A percentile compares a stretch with the other conserved stretches of the same genome.
Conservation (phyloP, 2,797 vertebrate species). For the Anniella stebbinsi region DNA sequence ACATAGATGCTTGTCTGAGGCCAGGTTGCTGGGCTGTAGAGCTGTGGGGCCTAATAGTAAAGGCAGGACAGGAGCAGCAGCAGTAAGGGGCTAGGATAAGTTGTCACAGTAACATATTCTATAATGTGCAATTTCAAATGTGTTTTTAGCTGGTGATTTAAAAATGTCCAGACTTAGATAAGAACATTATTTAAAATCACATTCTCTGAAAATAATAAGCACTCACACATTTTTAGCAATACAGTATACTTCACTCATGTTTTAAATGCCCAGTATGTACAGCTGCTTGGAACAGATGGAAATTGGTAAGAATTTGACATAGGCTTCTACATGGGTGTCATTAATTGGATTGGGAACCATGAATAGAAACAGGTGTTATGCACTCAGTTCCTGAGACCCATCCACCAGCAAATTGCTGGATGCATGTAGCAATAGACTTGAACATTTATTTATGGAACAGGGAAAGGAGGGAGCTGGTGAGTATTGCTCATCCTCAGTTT, state of each 20-base stretch:
- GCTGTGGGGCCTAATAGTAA: too few relatives aligned
- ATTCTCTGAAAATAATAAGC: slow-evolving; percentile 11
- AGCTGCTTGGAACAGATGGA: not conserved
- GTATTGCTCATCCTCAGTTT: not conserved
- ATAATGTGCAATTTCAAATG: not conserved
- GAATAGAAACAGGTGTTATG: not conserved
- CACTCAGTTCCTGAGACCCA: not conserved
- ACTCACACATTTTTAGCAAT: not conserved
- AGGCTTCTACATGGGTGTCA: not conserved
- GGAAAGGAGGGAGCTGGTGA: not conserved
- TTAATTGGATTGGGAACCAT: not conserved
- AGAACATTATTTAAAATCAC: not conserved
- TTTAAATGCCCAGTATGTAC: not conserved
- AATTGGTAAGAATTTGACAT: not conserved
- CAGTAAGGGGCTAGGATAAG: too few relatives aligned
- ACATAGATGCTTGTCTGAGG: too few relatives aligned
- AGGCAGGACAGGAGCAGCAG: too few relatives aligned
- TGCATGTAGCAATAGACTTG: not conserved
- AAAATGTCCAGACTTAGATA: not conserved
- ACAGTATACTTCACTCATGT: not conserved
- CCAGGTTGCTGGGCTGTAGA: too few relatives aligned
- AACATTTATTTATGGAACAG: not conserved
- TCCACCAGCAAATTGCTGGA: not conserved
- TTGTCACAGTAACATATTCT: not conserved
- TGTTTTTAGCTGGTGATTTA: not conserved